A percentile compares a stretch with the other conserved stretches of the same genome.
Evolutionary conservation across 2,888 invertebrate species (phyloP).

Genomic region (Pandemis heparana): DNA sequence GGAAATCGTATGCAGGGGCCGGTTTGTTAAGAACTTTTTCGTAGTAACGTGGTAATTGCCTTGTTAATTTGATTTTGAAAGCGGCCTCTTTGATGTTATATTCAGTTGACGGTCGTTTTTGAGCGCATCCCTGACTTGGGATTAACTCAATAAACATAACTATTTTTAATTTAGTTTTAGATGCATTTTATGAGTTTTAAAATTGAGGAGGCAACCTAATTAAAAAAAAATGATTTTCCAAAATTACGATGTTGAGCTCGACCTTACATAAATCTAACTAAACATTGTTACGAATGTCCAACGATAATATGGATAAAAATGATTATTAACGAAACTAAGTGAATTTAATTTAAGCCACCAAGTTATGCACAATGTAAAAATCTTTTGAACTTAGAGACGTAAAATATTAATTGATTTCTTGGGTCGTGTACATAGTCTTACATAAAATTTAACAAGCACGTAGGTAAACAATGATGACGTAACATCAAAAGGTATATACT

Average conservation of each 20-base stretch:
- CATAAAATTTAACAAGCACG: neutral
- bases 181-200: constrained; percentile 7
- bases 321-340: too few relatives aligned
- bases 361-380: neutral
- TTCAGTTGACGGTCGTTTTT: constrained; percentile 71
- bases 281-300: too few relatives aligned
- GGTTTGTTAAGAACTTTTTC: constrained; percentile 64
- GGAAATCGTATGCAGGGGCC: constrained; percentile 60
- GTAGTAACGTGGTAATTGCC: constrained; percentile 77
- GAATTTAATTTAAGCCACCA: neutral
- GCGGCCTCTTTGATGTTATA: constrained; percentile 75
- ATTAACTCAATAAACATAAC: constrained; percentile 21
- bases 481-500: neutral
- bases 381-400: neutral
- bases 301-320: too few relatives aligned
- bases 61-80: constrained; percentile 78
- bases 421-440: neutral
- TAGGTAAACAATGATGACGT: neutral
- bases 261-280: too few relatives aligned
- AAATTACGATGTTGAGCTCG: too few relatives aligned
- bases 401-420: neutral
- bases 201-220: neutral
- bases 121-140: constrained; percentile 64
- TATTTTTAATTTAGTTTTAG: constrained; percentile 12
- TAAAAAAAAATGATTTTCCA: neutral